Base-by-base conservation (phyloP, 2,888 invertebrate species). In the Synanthedon myopaeformis region DNA sequence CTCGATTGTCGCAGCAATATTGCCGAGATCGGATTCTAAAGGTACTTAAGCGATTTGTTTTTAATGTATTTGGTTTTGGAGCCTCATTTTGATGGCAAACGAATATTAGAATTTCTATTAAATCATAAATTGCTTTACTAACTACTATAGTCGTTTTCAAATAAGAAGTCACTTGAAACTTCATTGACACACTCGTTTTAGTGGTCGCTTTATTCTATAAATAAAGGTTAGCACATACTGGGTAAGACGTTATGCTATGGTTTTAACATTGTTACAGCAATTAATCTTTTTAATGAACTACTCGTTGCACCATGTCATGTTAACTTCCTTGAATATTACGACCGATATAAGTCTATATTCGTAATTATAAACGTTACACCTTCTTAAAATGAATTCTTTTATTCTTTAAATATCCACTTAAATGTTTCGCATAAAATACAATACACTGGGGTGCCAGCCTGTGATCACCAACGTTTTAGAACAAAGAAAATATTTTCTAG, bases 391-490 rank as follows among this genome's bases (percentile, higher is more conserved):
- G 45, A 45, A 64, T 58, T 61, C 63, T 74, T 79, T 80, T 80
- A 78, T 79, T 72, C 76, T 76, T 70, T 66, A 70, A 74, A 72
- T 72, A 72, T 74, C 73, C 76, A 72, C 78, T 79, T 75, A 72
- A 70, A 74, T 45, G 49, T 49, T 17, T 49, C 23, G 23, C 49
- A n/a, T 45, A 45, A 13, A 45, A 42, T 42, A 13, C 12, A 13
- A 45, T 35, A 35, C 45, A 45, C 45, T 12, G 42, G 42, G n/a
- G 42, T 12, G 42, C n/a, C n/a, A 13, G 28, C 3, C 8, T 41
- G 41, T 45, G 45, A 45, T 45, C 45, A 13, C 45, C 45, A 13
- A 45, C 12, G 11, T 13, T 45, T 45, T 45, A 13, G 45, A 45
- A 45, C 45, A 45, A 45, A 45, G 45, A 45, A 13, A 45, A 45